Evolutionary conservation across 2,797 vertebrate genomes (phyloP), one percentile per base, ranked within the genome.

Genomic region (Spinus pinus): DNA sequence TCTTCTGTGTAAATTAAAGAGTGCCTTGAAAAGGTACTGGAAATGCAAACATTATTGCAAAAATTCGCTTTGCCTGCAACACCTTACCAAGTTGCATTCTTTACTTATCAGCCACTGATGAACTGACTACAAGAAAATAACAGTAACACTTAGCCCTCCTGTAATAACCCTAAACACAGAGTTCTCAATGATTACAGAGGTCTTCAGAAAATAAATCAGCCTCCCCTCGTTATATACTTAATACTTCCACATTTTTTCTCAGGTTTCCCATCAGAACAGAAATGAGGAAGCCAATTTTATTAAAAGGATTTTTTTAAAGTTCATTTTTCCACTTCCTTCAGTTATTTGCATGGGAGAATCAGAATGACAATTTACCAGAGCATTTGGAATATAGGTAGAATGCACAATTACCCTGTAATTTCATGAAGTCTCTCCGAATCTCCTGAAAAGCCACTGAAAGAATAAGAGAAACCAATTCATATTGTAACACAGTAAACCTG

Each of bases 361-460:
- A 70, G 81, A 85, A 89, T 20, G 42, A 27, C 33, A 50, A 33
- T 58, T 71, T 54, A 39, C 16, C 53, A 86, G 50, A 83, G n/a
- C 2, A 6, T 33, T 88, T 18, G 13, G 65, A 71, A 71, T 35
- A 93, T 9, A 67, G 24, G 22, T 12, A 83, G 50, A 77, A 60
- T 9, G 20, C 46, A 53, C 25, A 78, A 75, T 25, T 28, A 39
- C 47, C 23, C 31, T 46, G 23, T 9, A 31, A 72, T 86, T 88
- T 81, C 33, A 73, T 46, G 7, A 86, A 62, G 9, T 33, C 51
- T 74, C 35, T 51, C 50, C 41, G 33, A 72, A 81, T 64, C 46
- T 77, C 86, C 64, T 44, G 20, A 88, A 95, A 95, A 94, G 49
- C 50, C 77, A 75, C 44, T 53, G 49, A 81, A 81, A 92, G 28